Percentiles rank a stretch among this genome's conserved stretches.
phyloP scores from a whole-genome alignment of 92 coral and sea anemone genomes.

The Hydrozoanthus gracilis region DNA sequence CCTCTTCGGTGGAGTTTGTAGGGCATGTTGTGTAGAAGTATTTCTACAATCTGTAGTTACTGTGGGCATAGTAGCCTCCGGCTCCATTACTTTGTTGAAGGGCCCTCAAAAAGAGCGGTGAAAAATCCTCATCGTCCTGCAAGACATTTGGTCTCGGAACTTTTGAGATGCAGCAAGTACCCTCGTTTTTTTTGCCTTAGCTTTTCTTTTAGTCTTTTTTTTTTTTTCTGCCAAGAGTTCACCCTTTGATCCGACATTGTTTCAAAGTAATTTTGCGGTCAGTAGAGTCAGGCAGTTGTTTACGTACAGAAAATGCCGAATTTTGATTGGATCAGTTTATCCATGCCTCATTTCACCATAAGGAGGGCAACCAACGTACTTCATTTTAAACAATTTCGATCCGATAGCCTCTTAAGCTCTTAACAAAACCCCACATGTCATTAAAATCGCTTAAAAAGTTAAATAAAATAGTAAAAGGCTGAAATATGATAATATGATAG shows the following conservation, averaged over 20 bases:
- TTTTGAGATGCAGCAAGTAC: neutral
- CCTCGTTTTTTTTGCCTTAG: slow-evolving; percentile 3
- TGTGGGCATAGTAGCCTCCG: too few relatives aligned
- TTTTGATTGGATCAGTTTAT: slow-evolving; percentile 7
- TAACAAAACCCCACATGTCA: slow-evolving; percentile 5
- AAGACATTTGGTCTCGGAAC: slow-evolving; percentile 6
- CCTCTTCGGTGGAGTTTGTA: neutral
- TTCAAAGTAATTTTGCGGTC: neutral
- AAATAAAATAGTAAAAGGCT: neutral
- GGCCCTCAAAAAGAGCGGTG: neutral
- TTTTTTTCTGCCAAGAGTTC: neutral
- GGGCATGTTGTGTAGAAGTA: neutral
- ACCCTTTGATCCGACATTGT: neutral
- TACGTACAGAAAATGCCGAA: slow-evolving; percentile 5
- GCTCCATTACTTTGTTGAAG: slow-evolving; percentile 4
- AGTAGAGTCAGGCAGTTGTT: neutral
- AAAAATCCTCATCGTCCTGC: slow-evolving; percentile 1
- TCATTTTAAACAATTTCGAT: slow-evolving; percentile 9
- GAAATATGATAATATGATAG: too few relatives aligned
- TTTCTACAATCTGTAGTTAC: neutral
- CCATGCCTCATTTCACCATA: neutral
- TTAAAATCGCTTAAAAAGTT: too few relatives aligned
- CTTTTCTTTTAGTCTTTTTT: neutral
- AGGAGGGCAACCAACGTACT: neutral
- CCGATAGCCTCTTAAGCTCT: slow-evolving; percentile 14